phyloP scores from a whole-genome alignment of 2,888 invertebrate species.

The Coelopa pilipes region DNA sequence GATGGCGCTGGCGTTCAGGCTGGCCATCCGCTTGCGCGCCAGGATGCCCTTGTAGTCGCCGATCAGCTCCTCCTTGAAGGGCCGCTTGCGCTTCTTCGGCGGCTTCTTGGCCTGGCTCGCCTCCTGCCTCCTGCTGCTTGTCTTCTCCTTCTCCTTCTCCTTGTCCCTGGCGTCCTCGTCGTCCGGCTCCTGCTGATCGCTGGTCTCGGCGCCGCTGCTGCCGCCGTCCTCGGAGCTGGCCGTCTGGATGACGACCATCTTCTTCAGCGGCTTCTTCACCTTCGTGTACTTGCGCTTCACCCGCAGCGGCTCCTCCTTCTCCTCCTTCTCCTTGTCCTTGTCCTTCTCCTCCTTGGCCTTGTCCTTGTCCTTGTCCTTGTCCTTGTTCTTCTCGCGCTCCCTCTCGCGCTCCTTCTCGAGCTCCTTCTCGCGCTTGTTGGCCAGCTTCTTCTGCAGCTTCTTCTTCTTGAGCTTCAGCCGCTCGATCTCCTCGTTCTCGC shows the following conservation, averaged over 20 bases:
- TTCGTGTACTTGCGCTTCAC: constrained; percentile 50
- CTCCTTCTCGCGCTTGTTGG: constrained; percentile 54
- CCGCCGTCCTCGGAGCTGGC: constrained; percentile 48
- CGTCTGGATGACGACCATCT: constrained; percentile 47
- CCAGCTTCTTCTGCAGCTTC: constrained; percentile 53
- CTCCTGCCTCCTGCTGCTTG: constrained; percentile 53
- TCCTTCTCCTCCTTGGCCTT: constrained; percentile 56
- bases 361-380: constrained; percentile 47
- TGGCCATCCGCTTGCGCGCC: constrained; percentile 90
- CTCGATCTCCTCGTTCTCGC: constrained; percentile 60
- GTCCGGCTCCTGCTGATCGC: constrained; percentile 39
- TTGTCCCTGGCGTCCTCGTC: constrained; percentile 41
- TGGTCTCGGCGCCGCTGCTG: constrained; percentile 50
- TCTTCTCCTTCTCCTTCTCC: not conserved
- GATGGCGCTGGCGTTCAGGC: constrained; percentile 89
- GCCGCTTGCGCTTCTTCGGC: constrained; percentile 66
- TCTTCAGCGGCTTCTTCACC: constrained; percentile 49
- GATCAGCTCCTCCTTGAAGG: constrained; percentile 68
- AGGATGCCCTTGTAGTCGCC: constrained; percentile 85
- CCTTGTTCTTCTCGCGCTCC: not conserved
- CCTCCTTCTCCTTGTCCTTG: constrained; percentile 41
- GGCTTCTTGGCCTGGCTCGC: constrained; percentile 54
- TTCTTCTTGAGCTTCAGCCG: constrained; percentile 52
- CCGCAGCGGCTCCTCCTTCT: constrained; percentile 43
- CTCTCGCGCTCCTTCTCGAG: constrained; percentile 46